These are phyloP conservation scores for Chromoteleia sp. DNA, from an alignment of 2,888 invertebrate species.

Conservation along the genomic window DNA sequence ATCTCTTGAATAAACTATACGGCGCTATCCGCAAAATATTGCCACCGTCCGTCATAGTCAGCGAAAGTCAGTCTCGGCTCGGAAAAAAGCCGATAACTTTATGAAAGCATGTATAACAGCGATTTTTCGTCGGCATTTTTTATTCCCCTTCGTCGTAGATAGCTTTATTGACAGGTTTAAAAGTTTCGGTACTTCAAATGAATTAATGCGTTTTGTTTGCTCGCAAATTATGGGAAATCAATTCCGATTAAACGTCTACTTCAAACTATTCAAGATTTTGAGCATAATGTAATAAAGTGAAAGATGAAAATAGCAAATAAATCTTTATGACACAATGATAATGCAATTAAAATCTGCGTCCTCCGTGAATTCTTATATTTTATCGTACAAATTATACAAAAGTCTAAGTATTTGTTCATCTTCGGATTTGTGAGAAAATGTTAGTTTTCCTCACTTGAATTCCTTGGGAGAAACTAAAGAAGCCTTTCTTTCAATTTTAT, in stretches of 20 bases:
- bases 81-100: slow-evolving; percentile 31
- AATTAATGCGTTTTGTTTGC: slow-evolving; percentile 14
- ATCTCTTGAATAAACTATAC: slow-evolving; percentile 66
- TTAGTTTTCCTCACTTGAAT: no score
- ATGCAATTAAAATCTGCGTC: no score
- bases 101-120: slow-evolving; percentile 16
- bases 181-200: slow-evolving; percentile 15
- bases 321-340: not conserved
- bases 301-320: not conserved
- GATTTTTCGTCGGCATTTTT: slow-evolving; percentile 32
- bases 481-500: no score
- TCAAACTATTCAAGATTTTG: slow-evolving; percentile 7
- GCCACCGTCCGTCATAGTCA: slow-evolving; percentile 46
- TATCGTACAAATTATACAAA: no score
- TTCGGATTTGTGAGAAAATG: no score
- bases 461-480: no score
- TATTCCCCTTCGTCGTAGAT: slow-evolving; percentile 10
- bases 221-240: slow-evolving; percentile 9
- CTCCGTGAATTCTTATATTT: no score
- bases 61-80: slow-evolving; percentile 8
- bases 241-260: not conserved
- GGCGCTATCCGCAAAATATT: slow-evolving; percentile 41
- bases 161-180: slow-evolving; percentile 19
- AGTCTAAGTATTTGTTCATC: no score
- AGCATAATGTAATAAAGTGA: not conserved